phyloP scores from a whole-genome alignment of 2,888 invertebrate genomes.

The Beris chalybata region DNA sequence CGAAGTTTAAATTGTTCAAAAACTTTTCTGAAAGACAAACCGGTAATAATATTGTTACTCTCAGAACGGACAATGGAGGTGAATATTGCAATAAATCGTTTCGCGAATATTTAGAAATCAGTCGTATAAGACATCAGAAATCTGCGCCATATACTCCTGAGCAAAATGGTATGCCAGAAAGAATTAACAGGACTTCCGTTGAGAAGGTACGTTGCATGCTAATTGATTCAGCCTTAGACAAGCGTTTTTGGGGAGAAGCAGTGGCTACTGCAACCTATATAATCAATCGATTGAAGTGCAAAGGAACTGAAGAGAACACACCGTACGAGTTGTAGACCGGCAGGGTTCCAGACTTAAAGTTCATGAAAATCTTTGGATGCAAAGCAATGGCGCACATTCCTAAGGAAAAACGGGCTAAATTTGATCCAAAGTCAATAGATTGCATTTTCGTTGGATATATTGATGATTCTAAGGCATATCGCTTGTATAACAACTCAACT shows the following conservation, averaged over 20 bases:
- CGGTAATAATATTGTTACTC: not conserved
- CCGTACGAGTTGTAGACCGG: slow-evolving; percentile 49
- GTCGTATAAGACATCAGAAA: slow-evolving; percentile 23
- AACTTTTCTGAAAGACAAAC: not conserved
- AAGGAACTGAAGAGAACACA: slow-evolving; percentile 39
- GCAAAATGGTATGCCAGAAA: slow-evolving; percentile 8
- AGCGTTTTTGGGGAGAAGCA: no score
- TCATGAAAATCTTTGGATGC: slow-evolving; percentile 49
- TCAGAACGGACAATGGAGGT: slow-evolving; percentile 43
- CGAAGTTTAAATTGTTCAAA: not conserved
- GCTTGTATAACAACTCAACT: not conserved
- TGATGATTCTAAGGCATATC: not conserved
- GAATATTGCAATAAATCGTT: slow-evolving; percentile 41
- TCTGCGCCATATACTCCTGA: slow-evolving; percentile 29
- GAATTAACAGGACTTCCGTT: no score
- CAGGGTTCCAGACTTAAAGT: slow-evolving; percentile 44
- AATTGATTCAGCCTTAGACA: no score
- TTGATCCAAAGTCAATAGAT: not conserved
- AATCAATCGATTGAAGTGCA: slow-evolving; percentile 28
- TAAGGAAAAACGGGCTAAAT: slow-evolving; percentile 46
- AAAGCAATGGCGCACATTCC: slow-evolving; percentile 44
- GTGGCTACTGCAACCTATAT: not conserved
- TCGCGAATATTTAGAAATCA: no score
- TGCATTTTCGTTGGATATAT: not conserved
- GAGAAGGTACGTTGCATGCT: no score